Evolutionary conservation across 2,888 invertebrate species (phyloP), one percentile per base, ranked within the genome.

Genomic region (Ypsolopha scabrella): DNA sequence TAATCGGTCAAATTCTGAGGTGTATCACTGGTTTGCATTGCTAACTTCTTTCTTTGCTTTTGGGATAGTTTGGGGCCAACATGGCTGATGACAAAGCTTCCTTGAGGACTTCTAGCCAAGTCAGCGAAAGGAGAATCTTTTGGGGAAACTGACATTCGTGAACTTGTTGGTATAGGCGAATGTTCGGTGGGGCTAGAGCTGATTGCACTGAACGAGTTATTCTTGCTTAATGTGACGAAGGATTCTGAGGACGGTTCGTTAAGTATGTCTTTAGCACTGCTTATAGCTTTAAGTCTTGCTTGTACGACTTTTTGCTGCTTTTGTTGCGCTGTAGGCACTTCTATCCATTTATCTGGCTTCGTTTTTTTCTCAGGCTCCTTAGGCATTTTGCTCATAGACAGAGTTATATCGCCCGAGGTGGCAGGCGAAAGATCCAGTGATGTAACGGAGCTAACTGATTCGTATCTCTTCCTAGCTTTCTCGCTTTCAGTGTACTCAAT

Each of bases 21-120:
- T 1, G 60, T 51, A 9, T 74, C 77, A 48, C 62, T 76, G 7
- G 78, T 82, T 60, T 88, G 87, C 54, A 87, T 69, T 0, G 88
- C 88, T 53, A 90, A 65, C 57, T 88, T 88, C 60, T 91, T 91
- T 24, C 90, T 75, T 63, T 90, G 90, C 57, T 91, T 91, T 60
- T 91, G 91, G 1, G 91, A 91, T 7, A 91, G 58, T 64, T 89
- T 90, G n/a, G 86, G 81, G 10, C 86, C 87, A 35, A 85, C 64
- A 45, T 85, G 81, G 51, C 66, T 86, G 38, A 87, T 79, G 11
- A 77, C 61, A 6, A 87, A 54, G 51, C 70, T 77, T 0, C 80
- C 75, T 53, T 80, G 79, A 4, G 75, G 70, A 52, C 72, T 73
- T 54, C 68, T 69, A 1, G 70, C 63, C 33, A 68, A 51, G 46